Conservation (phyloP, 2,888 invertebrate species). For the Brachycybe producta region DNA sequence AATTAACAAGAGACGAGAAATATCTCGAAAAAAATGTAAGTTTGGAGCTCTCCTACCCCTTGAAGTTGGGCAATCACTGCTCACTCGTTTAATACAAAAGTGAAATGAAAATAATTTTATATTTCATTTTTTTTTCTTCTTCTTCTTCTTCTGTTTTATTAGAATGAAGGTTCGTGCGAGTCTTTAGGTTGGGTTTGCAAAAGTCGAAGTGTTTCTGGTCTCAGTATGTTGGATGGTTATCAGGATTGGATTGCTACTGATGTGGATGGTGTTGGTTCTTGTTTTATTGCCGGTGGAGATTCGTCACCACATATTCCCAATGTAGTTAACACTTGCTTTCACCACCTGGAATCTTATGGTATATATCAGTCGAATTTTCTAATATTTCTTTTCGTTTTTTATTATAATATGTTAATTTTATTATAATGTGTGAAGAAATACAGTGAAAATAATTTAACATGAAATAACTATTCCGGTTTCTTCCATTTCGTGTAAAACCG, state of each 20-base stretch:
- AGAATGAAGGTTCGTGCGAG: constrained; percentile 17
- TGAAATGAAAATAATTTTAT: background rate
- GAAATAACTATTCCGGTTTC: too few relatives aligned
- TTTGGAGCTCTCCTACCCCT: background rate
- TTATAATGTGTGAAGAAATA: too few relatives aligned
- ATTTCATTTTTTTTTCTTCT: background rate
- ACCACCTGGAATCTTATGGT: constrained; percentile 66
- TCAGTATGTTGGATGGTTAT: constrained; percentile 34
- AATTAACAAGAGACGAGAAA: constrained; percentile 11
- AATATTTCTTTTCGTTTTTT: too few relatives aligned
- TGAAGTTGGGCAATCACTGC: background rate
- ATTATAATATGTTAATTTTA: too few relatives aligned
- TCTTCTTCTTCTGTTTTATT: too few relatives aligned
- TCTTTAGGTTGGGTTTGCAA: constrained; percentile 24
- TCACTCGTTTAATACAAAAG: background rate
- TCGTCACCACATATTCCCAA: constrained; percentile 56
- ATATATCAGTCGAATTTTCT: too few relatives aligned
- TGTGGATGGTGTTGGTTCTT: constrained; percentile 13
- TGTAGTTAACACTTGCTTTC: constrained; percentile 63
- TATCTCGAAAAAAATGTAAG: constrained; percentile 12
- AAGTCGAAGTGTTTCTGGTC: constrained; percentile 32
- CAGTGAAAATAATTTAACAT: too few relatives aligned
- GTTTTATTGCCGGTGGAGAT: too few relatives aligned
- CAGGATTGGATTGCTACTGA: constrained; percentile 15
- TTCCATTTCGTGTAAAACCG: too few relatives aligned